Evolutionary conservation across 2,888 invertebrate species (phyloP).

Genomic region (Seira ritae): DNA sequence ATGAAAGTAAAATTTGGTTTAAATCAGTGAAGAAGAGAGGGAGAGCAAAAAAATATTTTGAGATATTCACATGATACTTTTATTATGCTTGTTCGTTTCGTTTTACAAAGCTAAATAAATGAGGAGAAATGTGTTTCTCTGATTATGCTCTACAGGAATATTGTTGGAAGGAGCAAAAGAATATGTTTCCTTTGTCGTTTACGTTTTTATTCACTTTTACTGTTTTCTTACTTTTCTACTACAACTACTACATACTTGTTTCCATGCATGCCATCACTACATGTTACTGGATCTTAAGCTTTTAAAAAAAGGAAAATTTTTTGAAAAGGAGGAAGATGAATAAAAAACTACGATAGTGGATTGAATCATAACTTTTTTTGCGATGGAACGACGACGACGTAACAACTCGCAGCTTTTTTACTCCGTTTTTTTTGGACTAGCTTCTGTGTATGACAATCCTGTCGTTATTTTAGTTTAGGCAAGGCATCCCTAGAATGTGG

Average conservation of each 20-base stretch:
- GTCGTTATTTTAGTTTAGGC: background rate
- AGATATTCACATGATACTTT: conserved; percentile 18
- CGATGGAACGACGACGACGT: background rate
- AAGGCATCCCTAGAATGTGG: background rate
- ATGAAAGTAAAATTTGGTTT: conserved; percentile 48
- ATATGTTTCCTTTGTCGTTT: conserved; percentile 16
- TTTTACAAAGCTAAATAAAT: conserved; percentile 6
- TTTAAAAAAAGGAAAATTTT: background rate
- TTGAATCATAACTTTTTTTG: conserved; percentile 44
- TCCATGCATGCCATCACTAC: background rate
- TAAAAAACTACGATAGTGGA: conserved; percentile 13
- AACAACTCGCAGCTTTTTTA: background rate
- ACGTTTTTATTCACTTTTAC: background rate
- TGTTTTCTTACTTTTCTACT: no score
- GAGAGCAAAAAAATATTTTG: conserved; percentile 38
- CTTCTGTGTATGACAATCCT: conserved; percentile 13
- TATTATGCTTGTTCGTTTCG: conserved; percentile 9
- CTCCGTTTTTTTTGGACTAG: background rate
- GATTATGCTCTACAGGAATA: background rate
- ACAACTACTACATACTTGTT: no score
- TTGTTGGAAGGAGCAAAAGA: conserved; percentile 22
- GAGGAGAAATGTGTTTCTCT: background rate
- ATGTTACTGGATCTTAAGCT: background rate
- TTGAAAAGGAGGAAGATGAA: background rate
- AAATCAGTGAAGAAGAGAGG: conserved; percentile 37